A percentile compares a stretch with the other conserved stretches of the same genome.
phyloP scores from a whole-genome alignment of 2,113 vertebrate genomes.

The Glareola pratincola region DNA sequence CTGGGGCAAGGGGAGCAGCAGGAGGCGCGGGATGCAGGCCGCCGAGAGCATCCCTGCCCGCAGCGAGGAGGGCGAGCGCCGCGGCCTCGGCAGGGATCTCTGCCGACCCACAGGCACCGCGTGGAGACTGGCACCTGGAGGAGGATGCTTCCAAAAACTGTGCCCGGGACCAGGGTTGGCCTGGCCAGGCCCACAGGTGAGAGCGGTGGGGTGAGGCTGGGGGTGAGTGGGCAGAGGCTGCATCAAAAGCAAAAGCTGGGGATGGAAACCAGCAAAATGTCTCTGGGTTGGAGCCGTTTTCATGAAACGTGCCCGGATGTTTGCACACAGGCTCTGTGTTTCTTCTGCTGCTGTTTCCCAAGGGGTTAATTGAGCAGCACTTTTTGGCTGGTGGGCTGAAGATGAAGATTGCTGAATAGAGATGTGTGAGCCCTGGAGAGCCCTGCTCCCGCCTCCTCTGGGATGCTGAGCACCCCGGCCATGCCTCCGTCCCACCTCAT shows the following conservation, averaged over 20 bases:
- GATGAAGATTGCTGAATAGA: not conserved
- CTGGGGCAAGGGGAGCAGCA: slow-evolving; percentile 50
- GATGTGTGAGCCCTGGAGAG: not conserved
- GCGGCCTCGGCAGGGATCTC: rapidly evolving
- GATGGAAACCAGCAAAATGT: not conserved
- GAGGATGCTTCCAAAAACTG: not conserved
- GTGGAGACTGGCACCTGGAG: not conserved
- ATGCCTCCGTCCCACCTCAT: not conserved
- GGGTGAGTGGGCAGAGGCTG: not conserved
- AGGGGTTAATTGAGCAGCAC: not conserved
- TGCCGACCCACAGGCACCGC: rapidly evolving
- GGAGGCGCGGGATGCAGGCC: not conserved
- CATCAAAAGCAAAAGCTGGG: not conserved
- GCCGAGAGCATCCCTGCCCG: not conserved
- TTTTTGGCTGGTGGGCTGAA: not conserved
- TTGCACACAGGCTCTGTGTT: not conserved
- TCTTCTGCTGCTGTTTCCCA: not conserved
- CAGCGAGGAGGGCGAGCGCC: rapidly evolving
- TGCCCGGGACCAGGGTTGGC: not conserved
- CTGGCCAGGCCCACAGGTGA: slow-evolving; percentile 43
- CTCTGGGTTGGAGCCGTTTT: not conserved
- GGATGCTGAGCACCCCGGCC: not conserved
- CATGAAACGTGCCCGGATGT: rapidly evolving
- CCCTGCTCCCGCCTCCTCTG: not conserved
- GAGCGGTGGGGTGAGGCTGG: not conserved